Evolutionary conservation across 2,113 vertebrate species (phyloP).

Genomic region (Montifringilla adamsi): DNA sequence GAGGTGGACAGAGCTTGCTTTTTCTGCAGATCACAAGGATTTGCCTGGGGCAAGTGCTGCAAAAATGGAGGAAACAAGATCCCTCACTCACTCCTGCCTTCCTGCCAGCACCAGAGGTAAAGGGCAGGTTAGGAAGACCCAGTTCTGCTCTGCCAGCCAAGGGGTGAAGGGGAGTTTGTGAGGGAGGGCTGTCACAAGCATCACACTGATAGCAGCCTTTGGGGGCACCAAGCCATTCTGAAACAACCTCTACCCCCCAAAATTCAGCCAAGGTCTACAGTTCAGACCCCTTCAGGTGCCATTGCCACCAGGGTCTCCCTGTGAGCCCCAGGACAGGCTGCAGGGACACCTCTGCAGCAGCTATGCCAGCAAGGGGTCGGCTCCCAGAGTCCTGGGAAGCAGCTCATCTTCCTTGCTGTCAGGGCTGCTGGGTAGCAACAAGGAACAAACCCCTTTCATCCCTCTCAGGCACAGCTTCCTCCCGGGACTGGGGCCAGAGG

Average conservation of each 20-base stretch:
- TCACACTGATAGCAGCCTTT: not conserved
- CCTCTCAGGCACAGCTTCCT: constrained; percentile 38
- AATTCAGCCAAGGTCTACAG: not conserved
- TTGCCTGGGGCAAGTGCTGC: not conserved
- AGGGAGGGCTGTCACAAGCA: not conserved
- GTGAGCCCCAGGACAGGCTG: not conserved
- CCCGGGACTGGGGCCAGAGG: constrained; percentile 32
- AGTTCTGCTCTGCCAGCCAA: not conserved
- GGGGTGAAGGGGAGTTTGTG: not conserved
- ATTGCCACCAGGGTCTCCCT: not conserved
- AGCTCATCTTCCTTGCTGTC: constrained; percentile 45
- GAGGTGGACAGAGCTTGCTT: not conserved
- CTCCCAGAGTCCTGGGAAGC: constrained; percentile 45
- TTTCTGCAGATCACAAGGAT: not conserved
- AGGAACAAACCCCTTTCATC: constrained; percentile 49
- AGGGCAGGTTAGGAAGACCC: not conserved
- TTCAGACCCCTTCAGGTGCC: not conserved
- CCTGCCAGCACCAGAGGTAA: not conserved
- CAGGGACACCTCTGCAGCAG: not conserved
- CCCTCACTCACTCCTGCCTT: not conserved
- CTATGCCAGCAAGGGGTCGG: not conserved
- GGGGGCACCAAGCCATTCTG: not conserved
- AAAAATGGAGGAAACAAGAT: constrained; percentile 8
- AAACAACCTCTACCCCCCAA: not conserved
- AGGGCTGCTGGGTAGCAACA: constrained; percentile 36